Evolutionary conservation across 2,113 vertebrate species (phyloP).

Genomic region (Electrona antarctica): DNA sequence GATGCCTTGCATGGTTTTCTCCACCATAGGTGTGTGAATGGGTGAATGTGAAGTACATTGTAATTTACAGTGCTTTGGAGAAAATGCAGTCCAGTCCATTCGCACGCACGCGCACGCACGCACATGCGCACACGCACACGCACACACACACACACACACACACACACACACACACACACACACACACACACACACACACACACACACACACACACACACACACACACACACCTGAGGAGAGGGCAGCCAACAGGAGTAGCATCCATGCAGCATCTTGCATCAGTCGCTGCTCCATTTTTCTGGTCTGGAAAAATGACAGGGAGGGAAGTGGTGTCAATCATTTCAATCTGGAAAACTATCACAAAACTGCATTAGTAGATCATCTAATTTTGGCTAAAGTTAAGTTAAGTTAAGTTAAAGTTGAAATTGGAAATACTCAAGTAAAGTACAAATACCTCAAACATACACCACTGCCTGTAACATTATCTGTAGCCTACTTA

Average conservation of each 20-base stretch:
- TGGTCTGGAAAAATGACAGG: not conserved
- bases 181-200: too few species aligned
- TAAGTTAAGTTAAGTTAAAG: not conserved
- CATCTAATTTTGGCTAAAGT: not conserved
- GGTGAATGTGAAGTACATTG: too few species aligned
- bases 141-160: not conserved
- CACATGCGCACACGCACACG: too few species aligned
- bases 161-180: not conserved
- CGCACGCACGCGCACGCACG: too few species aligned
- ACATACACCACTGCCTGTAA: conserved; percentile 6
- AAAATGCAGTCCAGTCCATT: too few species aligned
- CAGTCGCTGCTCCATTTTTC: conserved; percentile 29
- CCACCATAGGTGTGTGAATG: too few species aligned
- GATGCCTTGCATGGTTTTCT: too few species aligned
- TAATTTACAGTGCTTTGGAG: too few species aligned
- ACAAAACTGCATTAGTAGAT: conserved; percentile 1
- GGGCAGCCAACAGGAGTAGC: conserved; percentile 31
- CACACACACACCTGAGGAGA: conserved; percentile 48
- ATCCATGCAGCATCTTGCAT: conserved; percentile 10
- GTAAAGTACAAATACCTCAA: not conserved
- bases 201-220: not conserved
- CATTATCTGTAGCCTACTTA: conserved; percentile 35
- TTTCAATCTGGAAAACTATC: not conserved
- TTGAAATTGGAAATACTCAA: not conserved
- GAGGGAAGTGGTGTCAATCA: conserved; percentile 11